Evolutionary conservation across 2,888 invertebrate genomes (phyloP).

Genomic region (Acronicta leporina): DNA sequence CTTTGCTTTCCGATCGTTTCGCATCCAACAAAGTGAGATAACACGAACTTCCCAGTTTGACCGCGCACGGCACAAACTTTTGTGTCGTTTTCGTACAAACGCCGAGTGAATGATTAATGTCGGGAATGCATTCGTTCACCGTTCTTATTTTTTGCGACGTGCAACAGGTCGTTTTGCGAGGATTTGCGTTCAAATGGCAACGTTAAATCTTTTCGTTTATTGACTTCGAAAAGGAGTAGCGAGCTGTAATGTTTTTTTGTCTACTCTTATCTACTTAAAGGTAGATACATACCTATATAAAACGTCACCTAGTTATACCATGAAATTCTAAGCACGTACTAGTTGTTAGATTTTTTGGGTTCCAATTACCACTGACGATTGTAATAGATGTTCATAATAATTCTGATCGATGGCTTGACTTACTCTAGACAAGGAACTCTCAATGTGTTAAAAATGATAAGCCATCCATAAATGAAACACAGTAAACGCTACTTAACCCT

Average conservation of each 20-base stretch:
- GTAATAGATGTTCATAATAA: too few relatives aligned
- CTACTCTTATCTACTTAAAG: too few relatives aligned
- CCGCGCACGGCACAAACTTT: not conserved
- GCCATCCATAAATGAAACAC: too few relatives aligned
- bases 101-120: slow-evolving; percentile 17
- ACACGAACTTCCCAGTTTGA: not conserved
- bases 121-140: slow-evolving; percentile 10
- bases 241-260: not conserved
- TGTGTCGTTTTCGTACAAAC: not conserved
- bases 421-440: too few relatives aligned
- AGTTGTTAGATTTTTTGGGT: too few relatives aligned
- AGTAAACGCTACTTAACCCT: too few relatives aligned
- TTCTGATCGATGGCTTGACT: too few relatives aligned
- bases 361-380: too few relatives aligned
- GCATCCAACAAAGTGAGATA: not conserved
- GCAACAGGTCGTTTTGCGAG: slow-evolving; percentile 14
- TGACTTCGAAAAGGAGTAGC: not conserved
- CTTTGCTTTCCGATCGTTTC: not conserved
- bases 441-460: too few relatives aligned
- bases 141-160: slow-evolving; percentile 3
- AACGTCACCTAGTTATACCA: too few relatives aligned
- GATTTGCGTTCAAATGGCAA: slow-evolving; percentile 1
- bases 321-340: too few relatives aligned
- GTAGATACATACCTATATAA: too few relatives aligned
- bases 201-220: not conserved